Evolutionary conservation across 2,797 vertebrate genomes (phyloP).

Genomic region (Falco novaeseelandiae): DNA sequence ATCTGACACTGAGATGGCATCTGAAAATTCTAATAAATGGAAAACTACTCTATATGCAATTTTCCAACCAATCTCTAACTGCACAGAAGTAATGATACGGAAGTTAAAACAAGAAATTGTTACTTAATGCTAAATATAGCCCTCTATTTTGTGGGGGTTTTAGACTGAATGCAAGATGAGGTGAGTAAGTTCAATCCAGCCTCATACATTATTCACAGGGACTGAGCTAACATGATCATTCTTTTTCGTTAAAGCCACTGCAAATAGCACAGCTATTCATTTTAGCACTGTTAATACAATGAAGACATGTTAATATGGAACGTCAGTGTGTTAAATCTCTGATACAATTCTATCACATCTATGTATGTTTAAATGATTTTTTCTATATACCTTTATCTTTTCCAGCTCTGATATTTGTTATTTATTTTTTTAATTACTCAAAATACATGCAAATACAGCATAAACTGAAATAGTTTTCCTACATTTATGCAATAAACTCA

Average conservation of each 20-base stretch:
- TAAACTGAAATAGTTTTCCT: slow-evolving; percentile 2
- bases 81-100: neutral
- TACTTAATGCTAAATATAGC: slow-evolving; percentile 39
- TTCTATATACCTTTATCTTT: neutral
- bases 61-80: slow-evolving; percentile 14
- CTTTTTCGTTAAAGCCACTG: slow-evolving; percentile 29
- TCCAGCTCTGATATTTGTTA: neutral
- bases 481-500: slow-evolving; percentile 41
- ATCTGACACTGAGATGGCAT: slow-evolving; percentile 18
- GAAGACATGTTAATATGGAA: slow-evolving; percentile 47
- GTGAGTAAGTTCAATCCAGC: slow-evolving; percentile 55
- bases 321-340: neutral
- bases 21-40: slow-evolving; percentile 6
- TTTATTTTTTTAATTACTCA: neutral
- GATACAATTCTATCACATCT: neutral
- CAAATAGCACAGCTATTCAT: slow-evolving; percentile 62
- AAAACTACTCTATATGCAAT: slow-evolving; percentile 2
- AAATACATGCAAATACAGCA: neutral
- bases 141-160: slow-evolving; percentile 31
- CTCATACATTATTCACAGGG: slow-evolving; percentile 67
- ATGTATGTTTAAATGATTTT: neutral
- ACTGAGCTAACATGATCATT: slow-evolving; percentile 62
- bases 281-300: slow-evolving; percentile 49
- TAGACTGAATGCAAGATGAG: slow-evolving; percentile 36
- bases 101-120: slow-evolving; percentile 52